Evolutionary conservation across 2,113 vertebrate genomes (phyloP), one percentile per base, ranked within the genome.

Genomic region (Erythrolamprus reginae): DNA sequence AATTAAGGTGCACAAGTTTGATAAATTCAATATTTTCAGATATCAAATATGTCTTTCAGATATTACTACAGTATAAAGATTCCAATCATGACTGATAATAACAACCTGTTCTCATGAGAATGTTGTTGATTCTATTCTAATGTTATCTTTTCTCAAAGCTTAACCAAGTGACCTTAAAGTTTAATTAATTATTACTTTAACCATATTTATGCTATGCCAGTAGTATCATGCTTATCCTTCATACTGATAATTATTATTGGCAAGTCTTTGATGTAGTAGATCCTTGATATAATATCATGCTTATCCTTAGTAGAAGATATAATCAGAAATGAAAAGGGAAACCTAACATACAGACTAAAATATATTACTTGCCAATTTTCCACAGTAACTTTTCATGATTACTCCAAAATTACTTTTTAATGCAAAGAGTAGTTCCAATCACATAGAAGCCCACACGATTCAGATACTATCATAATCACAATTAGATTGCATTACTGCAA

Each of bases 401-500:
- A 99, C 98, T 98, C 98, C 98, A 99, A 99, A 99, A 99, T 99
- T 98, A 98, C 98, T 99, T 99, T 99, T 99, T 99, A 99, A 99
- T 99, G 98, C 98, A 99, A 98, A 98, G 98, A 99, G 98, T 98
- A 98, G 98, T 98, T 99, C 98, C 99, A 99, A 99, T 99, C 99
- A 99, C 98, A 99, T 98, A 97, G 98, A 98, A 97, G 98, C 98
- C 98, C 98, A 98, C 98, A 98, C 98, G 98, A 99, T 99, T 98
- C 98, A 98, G 99, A 99, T 99, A 99, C 98, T 99, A 99, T 99
- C 99, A 99, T 99, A 99, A 99, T 99, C 99, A 99, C 99, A 99
- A 99, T 99, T 99, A 99, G 99, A 99, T 99, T 99, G 99, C 99
- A 99, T 99, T 99, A 99, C 98, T 97, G 99, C 98, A 99, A 99